Conservation (phyloP, 1,140 invertebrate genomes). For the Achroia grisella region DNA sequence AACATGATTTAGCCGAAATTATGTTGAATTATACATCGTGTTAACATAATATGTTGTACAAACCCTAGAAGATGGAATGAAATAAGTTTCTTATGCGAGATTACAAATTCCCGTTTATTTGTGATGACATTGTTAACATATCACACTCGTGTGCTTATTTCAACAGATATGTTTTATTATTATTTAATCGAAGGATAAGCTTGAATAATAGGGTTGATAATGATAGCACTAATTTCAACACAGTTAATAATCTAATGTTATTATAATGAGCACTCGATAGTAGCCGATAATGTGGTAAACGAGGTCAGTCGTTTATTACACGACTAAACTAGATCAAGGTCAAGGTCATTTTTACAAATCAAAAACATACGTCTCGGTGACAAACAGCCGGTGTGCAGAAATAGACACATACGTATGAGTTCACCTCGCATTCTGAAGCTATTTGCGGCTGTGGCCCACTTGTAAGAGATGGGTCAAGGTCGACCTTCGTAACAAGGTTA, state of each 20-base stretch:
- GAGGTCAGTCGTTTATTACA: slow-evolving; percentile 68
- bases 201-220: too few species aligned
- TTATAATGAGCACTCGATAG: slow-evolving; percentile 61
- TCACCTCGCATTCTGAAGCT: slow-evolving; percentile 54
- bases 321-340: slow-evolving; percentile 69
- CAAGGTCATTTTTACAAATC: slow-evolving; percentile 72
- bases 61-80: too few species aligned
- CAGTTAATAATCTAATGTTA: slow-evolving; percentile 45
- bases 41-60: too few species aligned
- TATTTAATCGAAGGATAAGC: too few species aligned
- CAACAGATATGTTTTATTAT: too few species aligned
- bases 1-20: too few species aligned
- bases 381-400: slow-evolving; percentile 50
- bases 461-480: slow-evolving; percentile 63
- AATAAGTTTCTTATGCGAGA: too few species aligned
- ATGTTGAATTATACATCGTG: too few species aligned
- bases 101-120: too few species aligned
- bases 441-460: slow-evolving; percentile 52
- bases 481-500: slow-evolving; percentile 35
- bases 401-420: slow-evolving; percentile 48
- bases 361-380: slow-evolving; percentile 59
- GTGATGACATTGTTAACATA: too few species aligned
- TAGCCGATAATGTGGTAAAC: slow-evolving; percentile 64
- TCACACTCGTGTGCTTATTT: too few species aligned
- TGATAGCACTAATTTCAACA: too few species aligned